Conservation (phyloP, 1,140 invertebrate species). For the Eupeodes corollae region DNA sequence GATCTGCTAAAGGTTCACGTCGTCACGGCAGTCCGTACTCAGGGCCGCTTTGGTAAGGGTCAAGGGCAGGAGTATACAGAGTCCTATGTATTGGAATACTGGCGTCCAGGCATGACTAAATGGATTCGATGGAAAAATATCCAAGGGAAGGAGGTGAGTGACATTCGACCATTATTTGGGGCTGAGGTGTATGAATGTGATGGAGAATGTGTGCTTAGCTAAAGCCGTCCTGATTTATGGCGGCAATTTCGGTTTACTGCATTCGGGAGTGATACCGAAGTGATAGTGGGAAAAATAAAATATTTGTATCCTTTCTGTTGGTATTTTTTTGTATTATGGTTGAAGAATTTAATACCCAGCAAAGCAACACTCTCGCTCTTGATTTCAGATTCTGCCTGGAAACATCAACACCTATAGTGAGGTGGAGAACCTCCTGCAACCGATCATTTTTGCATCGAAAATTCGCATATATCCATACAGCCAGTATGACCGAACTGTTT, state of each 20-base stretch:
- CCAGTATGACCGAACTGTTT: constrained; percentile 77
- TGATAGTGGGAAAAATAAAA: too few relatives aligned
- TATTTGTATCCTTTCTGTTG: too few relatives aligned
- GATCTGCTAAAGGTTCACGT: constrained; percentile 66
- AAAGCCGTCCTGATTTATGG: too few relatives aligned
- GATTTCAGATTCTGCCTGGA: constrained; percentile 64
- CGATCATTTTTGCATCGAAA: constrained; percentile 74
- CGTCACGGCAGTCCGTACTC: constrained; percentile 73
- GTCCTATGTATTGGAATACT: constrained; percentile 84
- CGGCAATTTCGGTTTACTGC: too few relatives aligned
- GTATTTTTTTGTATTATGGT: too few relatives aligned
- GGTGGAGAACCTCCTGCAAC: constrained; percentile 63
- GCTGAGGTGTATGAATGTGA: too few relatives aligned
- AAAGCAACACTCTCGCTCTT: constrained; percentile 2
- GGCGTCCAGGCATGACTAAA: constrained; percentile 64
- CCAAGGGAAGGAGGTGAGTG: constrained; percentile 60
- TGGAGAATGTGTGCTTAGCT: too few relatives aligned
- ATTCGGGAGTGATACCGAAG: too few relatives aligned
- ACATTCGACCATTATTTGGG: too few relatives aligned
- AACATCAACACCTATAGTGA: constrained; percentile 81
- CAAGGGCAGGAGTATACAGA: constrained; percentile 86
- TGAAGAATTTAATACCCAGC: constrained; percentile 10
- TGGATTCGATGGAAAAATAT: constrained; percentile 72
- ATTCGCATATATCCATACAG: constrained; percentile 83
- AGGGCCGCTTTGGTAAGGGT: constrained; percentile 88